Percentiles rank a stretch among this genome's conserved stretches.
Evolutionary conservation across 2,113 vertebrate genomes (phyloP).

Genomic region (Elachura formosa): DNA sequence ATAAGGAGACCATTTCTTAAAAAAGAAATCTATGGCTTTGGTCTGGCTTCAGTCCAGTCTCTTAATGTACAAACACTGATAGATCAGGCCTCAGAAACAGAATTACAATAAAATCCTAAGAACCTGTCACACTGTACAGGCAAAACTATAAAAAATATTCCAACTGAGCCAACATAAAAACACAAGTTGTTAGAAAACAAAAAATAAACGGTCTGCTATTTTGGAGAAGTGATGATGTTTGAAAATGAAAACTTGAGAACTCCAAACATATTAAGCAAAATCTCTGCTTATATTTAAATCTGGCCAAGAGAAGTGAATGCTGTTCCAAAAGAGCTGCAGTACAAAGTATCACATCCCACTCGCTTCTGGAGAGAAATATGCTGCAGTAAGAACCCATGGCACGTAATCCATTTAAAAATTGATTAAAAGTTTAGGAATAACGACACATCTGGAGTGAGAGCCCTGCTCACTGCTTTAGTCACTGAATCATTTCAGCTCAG

Average conservation of each 20-base stretch:
- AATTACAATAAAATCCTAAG: not conserved
- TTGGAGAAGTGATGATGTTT: constrained; percentile 15
- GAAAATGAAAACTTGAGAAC: constrained; percentile 34
- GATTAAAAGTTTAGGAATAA: not conserved
- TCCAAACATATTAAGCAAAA: constrained; percentile 34
- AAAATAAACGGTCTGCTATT: constrained; percentile 38
- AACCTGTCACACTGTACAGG: not conserved
- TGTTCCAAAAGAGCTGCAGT: constrained; percentile 44
- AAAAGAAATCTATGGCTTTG: not conserved
- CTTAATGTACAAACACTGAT: not conserved
- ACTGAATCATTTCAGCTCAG: not conserved
- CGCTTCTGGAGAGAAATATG: constrained; percentile 14
- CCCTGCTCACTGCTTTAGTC: not conserved
- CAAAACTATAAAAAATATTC: not conserved
- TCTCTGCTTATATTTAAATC: constrained; percentile 26
- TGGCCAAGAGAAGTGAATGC: not conserved
- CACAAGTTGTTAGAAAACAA: constrained; percentile 41
- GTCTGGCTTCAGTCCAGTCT: not conserved
- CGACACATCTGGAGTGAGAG: not conserved
- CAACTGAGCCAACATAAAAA: constrained; percentile 26
- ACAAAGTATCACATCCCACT: constrained; percentile 57
- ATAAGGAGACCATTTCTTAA: not conserved
- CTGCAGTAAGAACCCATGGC: not conserved
- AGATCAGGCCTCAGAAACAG: not conserved
- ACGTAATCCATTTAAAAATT: not conserved